These are phyloP conservation scores for Therioaphis trifolii DNA, from an alignment of 2,888 invertebrate species.

Conservation along the genomic window DNA sequence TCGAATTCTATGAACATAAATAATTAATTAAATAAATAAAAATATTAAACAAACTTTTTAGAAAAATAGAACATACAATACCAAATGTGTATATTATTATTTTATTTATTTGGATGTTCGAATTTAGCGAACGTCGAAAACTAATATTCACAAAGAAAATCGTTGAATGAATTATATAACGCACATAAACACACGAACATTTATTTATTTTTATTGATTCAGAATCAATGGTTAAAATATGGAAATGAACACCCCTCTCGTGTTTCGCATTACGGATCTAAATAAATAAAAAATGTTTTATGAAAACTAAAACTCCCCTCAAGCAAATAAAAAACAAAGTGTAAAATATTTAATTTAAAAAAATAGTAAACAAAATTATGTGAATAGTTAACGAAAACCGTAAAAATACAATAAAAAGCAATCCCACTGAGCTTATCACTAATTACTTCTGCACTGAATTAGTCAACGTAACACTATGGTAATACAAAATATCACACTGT, in stretches of 20 bases:
- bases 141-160: no score
- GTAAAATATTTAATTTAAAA: conserved; percentile 44
- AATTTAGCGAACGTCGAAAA: no score
- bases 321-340: conserved; percentile 14
- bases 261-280: background rate
- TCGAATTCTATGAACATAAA: background rate
- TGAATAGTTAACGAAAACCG: background rate
- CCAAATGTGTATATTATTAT: no score
- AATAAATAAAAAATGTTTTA: conserved; percentile 43
- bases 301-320: conserved; percentile 22
- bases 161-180: background rate
- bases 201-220: conserved; percentile 54
- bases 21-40: no score
- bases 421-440: background rate
- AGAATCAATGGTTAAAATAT: conserved; percentile 54
- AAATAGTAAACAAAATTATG: conserved; percentile 14
- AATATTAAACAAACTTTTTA: background rate
- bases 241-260: conserved; percentile 25
- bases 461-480: background rate
- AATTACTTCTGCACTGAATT: conserved; percentile 20
- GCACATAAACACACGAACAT: conserved; percentile 1
- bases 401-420: conserved; percentile 7
- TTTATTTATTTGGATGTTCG: no score
- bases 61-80: no score
- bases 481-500: background rate